These are phyloP conservation scores for Protobothrops flavoviridis DNA, from an alignment of 2,113 vertebrate species.

Conservation along the genomic window DNA sequence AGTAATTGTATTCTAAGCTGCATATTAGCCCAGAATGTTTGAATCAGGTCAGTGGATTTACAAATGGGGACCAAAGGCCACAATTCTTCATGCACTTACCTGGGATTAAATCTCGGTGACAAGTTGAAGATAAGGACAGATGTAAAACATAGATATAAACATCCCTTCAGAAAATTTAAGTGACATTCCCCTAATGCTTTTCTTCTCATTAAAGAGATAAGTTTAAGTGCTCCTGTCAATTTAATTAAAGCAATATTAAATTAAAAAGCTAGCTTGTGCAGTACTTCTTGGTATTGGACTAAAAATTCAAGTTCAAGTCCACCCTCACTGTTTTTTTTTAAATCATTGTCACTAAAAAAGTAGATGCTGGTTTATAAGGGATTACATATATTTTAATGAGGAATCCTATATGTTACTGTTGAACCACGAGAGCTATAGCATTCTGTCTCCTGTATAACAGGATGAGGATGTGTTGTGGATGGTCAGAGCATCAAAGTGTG, in stretches of 20 bases:
- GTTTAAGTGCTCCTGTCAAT: neutral
- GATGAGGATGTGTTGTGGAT: neutral
- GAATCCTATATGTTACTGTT: neutral
- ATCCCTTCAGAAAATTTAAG: neutral
- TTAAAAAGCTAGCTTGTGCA: neutral
- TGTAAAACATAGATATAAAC: neutral
- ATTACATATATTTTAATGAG: neutral
- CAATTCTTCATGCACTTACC: neutral
- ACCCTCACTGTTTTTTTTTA: neutral
- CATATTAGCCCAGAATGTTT: neutral
- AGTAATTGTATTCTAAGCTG: neutral
- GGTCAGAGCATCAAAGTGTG: neutral
- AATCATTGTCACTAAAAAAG: neutral
- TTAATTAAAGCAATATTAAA: neutral
- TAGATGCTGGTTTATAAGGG: neutral
- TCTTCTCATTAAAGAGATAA: neutral
- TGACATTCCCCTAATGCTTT: neutral
- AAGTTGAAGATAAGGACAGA: neutral
- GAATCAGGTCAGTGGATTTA: neutral
- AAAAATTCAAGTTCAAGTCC: neutral
- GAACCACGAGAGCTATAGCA: neutral
- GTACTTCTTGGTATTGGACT: neutral
- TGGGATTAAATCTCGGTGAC: neutral
- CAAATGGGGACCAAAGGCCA: neutral
- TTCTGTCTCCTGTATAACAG: neutral